Evolutionary conservation across 2,113 vertebrate genomes (phyloP), one percentile per base, ranked within the genome.

Genomic region (Laterallus jamaicensis): DNA sequence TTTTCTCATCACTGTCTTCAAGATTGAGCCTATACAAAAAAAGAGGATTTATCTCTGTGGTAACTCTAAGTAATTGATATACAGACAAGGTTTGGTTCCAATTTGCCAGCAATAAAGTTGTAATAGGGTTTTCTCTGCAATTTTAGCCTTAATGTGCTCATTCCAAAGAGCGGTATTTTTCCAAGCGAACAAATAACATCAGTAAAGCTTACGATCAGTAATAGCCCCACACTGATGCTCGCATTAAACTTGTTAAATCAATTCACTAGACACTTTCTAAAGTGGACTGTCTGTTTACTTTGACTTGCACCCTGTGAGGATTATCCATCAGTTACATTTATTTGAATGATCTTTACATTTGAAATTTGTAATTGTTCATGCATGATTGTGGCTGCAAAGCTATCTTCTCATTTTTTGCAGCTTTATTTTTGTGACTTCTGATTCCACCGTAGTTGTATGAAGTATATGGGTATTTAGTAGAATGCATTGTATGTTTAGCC

Each of bases 11-110:
- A 98, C 98, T 98, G 98, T 98, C 98, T 98, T 98, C 98, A 98
- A 98, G 98, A 99, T 98, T 98, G 98, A 99, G 98, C 97, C 97
- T 98, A 98, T 98, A 98, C 98, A 98, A 95, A 98, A 97, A 84
- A 97, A 97, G 98, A 98, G 98, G 98, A 99, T 99, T 99, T 99
- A 99, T 99, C 98, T 99, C 98, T 98, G 98, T 98, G 98, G 98
- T 99, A 99, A 99, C 98, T 98, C 98, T 98, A 98, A 99, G 99
- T 99, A 99, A 99, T 99, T 99, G 99, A 99, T 99, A 99, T 99
- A 99, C 99, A 99, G 98, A 99, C 98, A 99, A 98, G 98, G 98
- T 99, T 99, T 99, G 98, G 98, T 99, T 99, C 98, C 99, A 99
- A 99, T 99, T 99, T 99, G 98, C 98, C 98, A 99, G 98, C 99